Conservation (phyloP, 30 jellyfish, hydroid and myxozoan species). For the Rhopilema esculentum region DNA sequence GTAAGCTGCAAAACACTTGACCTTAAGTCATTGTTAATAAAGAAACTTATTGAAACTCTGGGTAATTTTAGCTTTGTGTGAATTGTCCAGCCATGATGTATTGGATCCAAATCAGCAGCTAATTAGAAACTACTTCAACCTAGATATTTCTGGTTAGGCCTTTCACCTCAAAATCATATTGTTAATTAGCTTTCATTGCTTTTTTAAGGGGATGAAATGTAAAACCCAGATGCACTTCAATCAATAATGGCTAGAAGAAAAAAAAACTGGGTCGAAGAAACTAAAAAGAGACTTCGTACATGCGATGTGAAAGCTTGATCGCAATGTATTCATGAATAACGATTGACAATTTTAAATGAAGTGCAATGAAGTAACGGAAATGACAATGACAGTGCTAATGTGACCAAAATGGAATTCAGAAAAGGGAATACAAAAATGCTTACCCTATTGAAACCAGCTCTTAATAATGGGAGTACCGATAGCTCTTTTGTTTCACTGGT, state of each 20-base stretch:
- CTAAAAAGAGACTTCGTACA: no score
- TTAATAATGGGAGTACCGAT: slow-evolving; percentile 76
- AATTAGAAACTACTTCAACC: not conserved
- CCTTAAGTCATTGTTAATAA: not conserved
- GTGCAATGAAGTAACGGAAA: no score
- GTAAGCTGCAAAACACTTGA: not conserved
- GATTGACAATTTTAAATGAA: no score
- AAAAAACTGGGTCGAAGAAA: no score
- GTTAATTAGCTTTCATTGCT: not conserved
- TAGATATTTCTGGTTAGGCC: not conserved
- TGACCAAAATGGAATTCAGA: no score
- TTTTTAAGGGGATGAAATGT: not conserved
- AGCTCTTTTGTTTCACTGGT: slow-evolving; percentile 75
- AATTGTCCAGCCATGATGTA: not conserved
- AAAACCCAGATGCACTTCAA: not conserved
- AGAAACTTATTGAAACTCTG: not conserved
- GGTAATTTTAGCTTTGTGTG: not conserved
- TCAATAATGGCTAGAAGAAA: no score
- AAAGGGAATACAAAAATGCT: no score
- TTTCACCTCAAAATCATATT: not conserved
- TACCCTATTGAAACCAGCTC: slow-evolving; percentile 97
- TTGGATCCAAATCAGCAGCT: not conserved
- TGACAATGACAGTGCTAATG: no score
- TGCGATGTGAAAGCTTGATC: no score
- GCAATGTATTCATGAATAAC: no score